Evolutionary conservation across 2,888 invertebrate species (phyloP).

Genomic region (Pecten maximus): DNA sequence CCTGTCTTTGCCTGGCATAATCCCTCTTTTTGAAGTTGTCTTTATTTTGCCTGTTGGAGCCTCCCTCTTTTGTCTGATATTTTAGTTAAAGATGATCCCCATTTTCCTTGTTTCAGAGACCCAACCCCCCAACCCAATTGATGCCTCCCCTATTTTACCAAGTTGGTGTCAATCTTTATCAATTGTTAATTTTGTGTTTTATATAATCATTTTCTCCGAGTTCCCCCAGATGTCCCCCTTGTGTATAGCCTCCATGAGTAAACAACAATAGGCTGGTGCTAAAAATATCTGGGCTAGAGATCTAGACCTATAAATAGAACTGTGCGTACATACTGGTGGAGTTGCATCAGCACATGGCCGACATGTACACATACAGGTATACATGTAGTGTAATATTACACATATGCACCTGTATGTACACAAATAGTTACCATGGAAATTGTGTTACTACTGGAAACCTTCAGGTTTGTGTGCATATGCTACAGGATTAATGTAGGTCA

Average conservation of each 20-base stretch:
- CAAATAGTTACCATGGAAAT: neutral
- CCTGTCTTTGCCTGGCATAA: no score
- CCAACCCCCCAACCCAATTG: no score
- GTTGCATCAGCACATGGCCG: neutral
- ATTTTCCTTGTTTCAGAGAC: no score
- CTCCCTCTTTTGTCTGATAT: no score
- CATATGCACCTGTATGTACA: neutral
- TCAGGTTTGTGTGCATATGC: no score
- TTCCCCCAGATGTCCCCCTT: neutral
- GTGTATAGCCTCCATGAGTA: neutral
- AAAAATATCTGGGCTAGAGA: slow-evolving; percentile 13
- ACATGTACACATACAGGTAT: neutral
- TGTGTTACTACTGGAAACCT: neutral
- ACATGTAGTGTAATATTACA: neutral
- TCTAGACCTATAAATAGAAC: neutral
- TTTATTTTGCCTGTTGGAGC: no score
- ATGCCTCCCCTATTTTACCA: no score
- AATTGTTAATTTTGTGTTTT: no score
- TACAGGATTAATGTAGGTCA: no score
- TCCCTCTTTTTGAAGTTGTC: no score
- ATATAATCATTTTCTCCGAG: neutral
- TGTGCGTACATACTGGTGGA: neutral
- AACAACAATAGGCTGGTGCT: slow-evolving; percentile 33
- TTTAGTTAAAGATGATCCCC: no score
- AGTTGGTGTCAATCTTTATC: no score